Base-by-base conservation (phyloP, 2,113 vertebrate species). In the Marcusenius ussheri region DNA sequence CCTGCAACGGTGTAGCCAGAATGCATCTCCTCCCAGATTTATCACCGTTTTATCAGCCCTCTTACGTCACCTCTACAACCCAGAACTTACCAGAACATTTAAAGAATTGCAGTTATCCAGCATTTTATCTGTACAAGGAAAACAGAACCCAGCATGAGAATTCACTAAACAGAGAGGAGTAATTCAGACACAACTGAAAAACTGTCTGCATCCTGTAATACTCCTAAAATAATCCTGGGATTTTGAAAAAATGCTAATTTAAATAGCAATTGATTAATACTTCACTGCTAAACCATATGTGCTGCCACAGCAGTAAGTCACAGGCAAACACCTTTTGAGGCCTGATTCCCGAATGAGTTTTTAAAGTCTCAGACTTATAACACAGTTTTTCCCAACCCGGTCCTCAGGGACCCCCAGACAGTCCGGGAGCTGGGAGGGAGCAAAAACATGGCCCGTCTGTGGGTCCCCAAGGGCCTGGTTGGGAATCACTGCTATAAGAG, bases 61-160 rank as follows among this genome's bases (percentile, higher is more conserved):
- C 74, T 89, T 39, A 27, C 3, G 10, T 46, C 17, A 50, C 62
- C 27, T 50, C 84, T 49, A 15, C 24, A 24, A 24, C 51, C 5
- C 46, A 27, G 49, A 91, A 89, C 98, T 98, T 95, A 99, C 98
- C 95, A 96, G 91, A 0, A 96, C 96, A 83, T 95, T 97, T 62
- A 97, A 96, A 66, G 98, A 97, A 92, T 91, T 97, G 93, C 96
- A 99, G 88, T 96, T 97, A 35, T 99, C 98, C 1, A 95, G 84
- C 35, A 94, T 96, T 94, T 99, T 99, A 96, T 99, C 98, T 99
- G 94, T 24, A 95, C 15, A 42, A 88, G 90, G 90, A 35, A 92
- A 88, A 91, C 39, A 49, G 56, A 62, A 88, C 6, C 31, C 19
- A 45, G 27, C 31, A 88, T 35, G 3, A 80, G 15, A 80, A 42